Evolutionary conservation across 1,140 invertebrate species (phyloP).

Genomic region (Phthorimaea operculella): DNA sequence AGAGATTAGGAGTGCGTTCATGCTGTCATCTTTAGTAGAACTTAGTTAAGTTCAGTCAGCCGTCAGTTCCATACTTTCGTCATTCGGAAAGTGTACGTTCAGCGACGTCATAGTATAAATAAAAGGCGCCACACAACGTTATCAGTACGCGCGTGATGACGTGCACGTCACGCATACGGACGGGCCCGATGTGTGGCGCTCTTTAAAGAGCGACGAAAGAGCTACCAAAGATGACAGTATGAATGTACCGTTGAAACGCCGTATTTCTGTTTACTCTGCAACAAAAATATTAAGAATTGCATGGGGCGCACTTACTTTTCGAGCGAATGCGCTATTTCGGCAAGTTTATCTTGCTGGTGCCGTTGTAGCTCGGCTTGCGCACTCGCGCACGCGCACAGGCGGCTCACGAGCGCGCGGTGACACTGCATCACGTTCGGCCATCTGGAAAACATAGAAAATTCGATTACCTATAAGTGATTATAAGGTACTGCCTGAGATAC

Average conservation of each 20-base stretch:
- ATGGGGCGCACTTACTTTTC: conserved; percentile 39
- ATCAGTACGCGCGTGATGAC: too few species aligned
- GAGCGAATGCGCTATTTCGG: conserved; percentile 47
- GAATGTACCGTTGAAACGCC: neutral
- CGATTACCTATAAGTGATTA: neutral
- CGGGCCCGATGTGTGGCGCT: too few species aligned
- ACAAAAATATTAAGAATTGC: neutral
- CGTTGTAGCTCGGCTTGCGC: conserved; percentile 20
- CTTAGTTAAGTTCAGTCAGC: too few species aligned
- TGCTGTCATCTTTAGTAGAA: too few species aligned
- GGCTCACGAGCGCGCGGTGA: conserved; percentile 36
- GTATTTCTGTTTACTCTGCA: neutral
- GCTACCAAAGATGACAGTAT: neutral
- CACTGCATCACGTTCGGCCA: conserved; percentile 60
- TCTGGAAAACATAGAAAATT: conserved; percentile 26
- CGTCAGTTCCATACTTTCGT: too few species aligned
- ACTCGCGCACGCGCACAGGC: conserved; percentile 35
- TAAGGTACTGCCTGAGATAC: neutral
- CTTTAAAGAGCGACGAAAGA: too few species aligned
- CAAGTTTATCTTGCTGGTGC: conserved; percentile 35
- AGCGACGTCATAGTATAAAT: too few species aligned
- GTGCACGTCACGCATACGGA: too few species aligned
- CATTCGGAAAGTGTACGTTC: too few species aligned
- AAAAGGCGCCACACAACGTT: too few species aligned
- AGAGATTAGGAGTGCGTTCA: too few species aligned